Evolutionary conservation across 2,888 invertebrate species (phyloP).

Genomic region (Lochmaea capreae): DNA sequence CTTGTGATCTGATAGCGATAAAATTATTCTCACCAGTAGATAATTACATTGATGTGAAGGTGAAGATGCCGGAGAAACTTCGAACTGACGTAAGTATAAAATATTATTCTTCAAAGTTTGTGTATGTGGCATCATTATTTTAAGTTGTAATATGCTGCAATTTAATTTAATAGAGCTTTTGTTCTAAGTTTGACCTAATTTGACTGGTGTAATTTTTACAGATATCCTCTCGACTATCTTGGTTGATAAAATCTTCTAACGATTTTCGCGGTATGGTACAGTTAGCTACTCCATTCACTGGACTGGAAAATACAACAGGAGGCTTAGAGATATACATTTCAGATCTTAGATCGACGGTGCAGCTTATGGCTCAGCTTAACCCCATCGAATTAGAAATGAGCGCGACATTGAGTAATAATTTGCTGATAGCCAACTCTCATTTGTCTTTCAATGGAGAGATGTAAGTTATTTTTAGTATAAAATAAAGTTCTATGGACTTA

Average conservation of each 20-base stretch:
- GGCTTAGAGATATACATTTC: slow-evolving; percentile 61
- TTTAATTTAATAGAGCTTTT: too few relatives aligned
- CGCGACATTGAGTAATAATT: slow-evolving; percentile 56
- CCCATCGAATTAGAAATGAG: slow-evolving; percentile 59
- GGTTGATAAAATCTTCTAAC: slow-evolving; percentile 56
- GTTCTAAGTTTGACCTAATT: not conserved
- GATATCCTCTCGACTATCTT: slow-evolving; percentile 53
- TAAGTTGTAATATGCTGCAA: not conserved
- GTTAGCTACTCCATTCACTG: slow-evolving; percentile 64
- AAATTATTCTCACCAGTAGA: slow-evolving; percentile 77
- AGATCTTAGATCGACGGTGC: slow-evolving; percentile 58
- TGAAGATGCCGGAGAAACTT: slow-evolving; percentile 63
- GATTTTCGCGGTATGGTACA: slow-evolving; percentile 60
- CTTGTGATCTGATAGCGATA: slow-evolving; percentile 73
- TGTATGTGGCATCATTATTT: not conserved
- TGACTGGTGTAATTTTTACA: slow-evolving; percentile 41
- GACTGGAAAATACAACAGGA: slow-evolving; percentile 62
- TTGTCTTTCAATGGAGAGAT: slow-evolving; percentile 57
- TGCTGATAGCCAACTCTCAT: slow-evolving; percentile 53
- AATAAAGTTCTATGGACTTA: not conserved
- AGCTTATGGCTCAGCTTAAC: slow-evolving; percentile 60
- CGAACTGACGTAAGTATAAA: slow-evolving; percentile 55
- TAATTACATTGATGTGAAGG: slow-evolving; percentile 73
- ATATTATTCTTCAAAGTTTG: slow-evolving; percentile 6
- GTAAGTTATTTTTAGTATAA: slow-evolving; percentile 47